These are phyloP conservation scores for Pan paniscus DNA, from an alignment of 2,113 vertebrate genomes.

Conservation along the genomic window DNA sequence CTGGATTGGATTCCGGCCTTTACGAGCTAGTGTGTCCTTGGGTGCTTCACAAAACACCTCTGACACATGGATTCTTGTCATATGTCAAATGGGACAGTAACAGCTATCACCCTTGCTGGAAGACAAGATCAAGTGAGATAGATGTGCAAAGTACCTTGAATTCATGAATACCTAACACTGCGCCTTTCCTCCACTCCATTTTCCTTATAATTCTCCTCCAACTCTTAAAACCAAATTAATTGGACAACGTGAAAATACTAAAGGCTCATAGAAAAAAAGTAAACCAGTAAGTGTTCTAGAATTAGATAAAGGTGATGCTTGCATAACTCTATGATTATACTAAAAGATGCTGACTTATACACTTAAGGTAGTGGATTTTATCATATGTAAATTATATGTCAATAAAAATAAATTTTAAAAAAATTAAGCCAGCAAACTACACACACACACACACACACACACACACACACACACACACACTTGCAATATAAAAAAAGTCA, in stretches of 20 bases:
- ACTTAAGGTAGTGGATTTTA: not conserved
- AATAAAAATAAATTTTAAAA: not conserved
- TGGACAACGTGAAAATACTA: not conserved
- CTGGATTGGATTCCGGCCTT: not conserved
- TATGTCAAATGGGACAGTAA: not conserved
- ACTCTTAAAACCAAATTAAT: not conserved
- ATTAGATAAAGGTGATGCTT: not conserved
- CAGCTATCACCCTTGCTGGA: not conserved
- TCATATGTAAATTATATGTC: not conserved
- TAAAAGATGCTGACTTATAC: not conserved
- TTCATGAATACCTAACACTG: not conserved
- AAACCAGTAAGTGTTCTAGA: not conserved
- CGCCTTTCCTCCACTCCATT: not conserved
- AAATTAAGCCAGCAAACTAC: not conserved
- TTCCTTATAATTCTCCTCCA: not conserved
- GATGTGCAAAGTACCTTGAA: not conserved
- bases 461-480: not conserved
- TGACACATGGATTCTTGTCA: not conserved
- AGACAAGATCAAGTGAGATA: not conserved
- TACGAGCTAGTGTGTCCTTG: not conserved
- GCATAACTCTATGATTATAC: not conserved
- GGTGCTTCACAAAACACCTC: not conserved
- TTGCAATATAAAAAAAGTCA: not conserved
- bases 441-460: not conserved
- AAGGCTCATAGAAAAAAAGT: not conserved